Base-by-base conservation (phyloP, 2,888 invertebrate species). In the Tenthredo distinguenda region DNA sequence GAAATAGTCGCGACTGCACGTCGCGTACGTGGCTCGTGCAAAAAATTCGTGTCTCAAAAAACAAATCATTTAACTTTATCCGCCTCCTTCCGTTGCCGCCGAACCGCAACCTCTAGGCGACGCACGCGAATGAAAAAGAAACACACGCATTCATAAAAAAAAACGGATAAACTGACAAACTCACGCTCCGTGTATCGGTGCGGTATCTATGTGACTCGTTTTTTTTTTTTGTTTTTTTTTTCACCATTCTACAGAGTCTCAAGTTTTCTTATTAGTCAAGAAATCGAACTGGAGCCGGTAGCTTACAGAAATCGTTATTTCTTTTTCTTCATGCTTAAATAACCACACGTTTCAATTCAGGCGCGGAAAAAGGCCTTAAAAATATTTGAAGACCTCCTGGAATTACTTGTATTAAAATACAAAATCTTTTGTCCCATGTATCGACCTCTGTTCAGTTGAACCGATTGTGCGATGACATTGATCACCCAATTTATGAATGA, bases 81-180 rank as follows among this genome's bases (percentile, higher is more conserved):
- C 77, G 77, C n/a, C 77, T 55, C 50, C 26, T 77, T 77, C 50
- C 34, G 55, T 50, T n/a, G n/a, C n/a, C 77, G 2, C 55, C 50
- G 15, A 76, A n/a, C 26, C 37, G n/a, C 76, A 79, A 79, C 55
- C 34, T 18, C 34, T 55, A 34, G n/a, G 55, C 77, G 55, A 58
- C 18, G 26, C 34, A 58, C 34, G 31, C 26, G 34, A 34, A 34
- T 7, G 18, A 34, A 34, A 68, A 68, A 34, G 18, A 68, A 68
- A 55, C 50, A 58, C 15, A 58, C 21, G n/a, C n/a, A 77, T 21
- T 55, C 21, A 34, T 34, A 18, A 55, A 79, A 50, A 77, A 76
- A 21, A 47, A 47, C 12, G 12, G 43, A 12, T 15, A 3, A 47
- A 31, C 21, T 43, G 50, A 12, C 15, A 34, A 43, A 50, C 47